Evolutionary conservation across 1,140 invertebrate genomes (phyloP).

Genomic region (Patella vulgata): DNA sequence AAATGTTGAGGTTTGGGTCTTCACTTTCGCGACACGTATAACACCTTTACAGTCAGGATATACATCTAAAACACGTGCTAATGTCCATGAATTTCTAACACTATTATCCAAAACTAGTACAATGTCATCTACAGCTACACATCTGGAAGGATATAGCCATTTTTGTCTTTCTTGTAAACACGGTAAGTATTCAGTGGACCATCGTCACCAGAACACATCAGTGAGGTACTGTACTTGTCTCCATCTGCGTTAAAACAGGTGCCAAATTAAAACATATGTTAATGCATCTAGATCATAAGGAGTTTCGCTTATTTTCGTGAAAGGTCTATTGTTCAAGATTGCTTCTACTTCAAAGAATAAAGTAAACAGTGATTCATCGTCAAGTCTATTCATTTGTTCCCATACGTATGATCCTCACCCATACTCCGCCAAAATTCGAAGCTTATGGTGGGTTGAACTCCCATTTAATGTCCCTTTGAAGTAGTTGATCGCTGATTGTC

Average conservation of each 20-base stretch:
- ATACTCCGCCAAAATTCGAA: conserved; percentile 61
- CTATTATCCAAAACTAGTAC: conserved; percentile 35
- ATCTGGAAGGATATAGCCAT: conserved; percentile 25
- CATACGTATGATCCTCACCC: conserved; percentile 52
- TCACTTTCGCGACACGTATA: conserved; percentile 19
- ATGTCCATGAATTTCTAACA: conserved; percentile 31
- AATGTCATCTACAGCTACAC: conserved; percentile 32
- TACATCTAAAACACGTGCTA: conserved; percentile 14
- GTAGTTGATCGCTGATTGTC: conserved; percentile 4
- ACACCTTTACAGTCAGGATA: conserved; percentile 5
- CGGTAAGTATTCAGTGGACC: conserved; percentile 29
- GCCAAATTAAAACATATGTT: conserved; percentile 24
- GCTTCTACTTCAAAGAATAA: conserved; percentile 17
- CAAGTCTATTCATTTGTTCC: conserved; percentile 5
- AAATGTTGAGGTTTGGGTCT: conserved; percentile 8
- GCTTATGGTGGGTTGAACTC: conserved; percentile 62
- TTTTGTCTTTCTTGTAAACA: conserved; percentile 29
- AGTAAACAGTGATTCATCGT: conserved; percentile 14
- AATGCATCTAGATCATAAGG: conserved; percentile 22
- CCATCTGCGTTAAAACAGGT: conserved; percentile 30
- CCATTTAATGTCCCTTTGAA: conserved; percentile 50
- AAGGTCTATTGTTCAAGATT: conserved; percentile 20
- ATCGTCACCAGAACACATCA: conserved; percentile 39
- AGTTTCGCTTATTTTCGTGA: conserved; percentile 15
- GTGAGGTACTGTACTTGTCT: conserved; percentile 39